Conservation (phyloP, 1,140 invertebrate genomes). For the Drosophila kurseongensis region DNA sequence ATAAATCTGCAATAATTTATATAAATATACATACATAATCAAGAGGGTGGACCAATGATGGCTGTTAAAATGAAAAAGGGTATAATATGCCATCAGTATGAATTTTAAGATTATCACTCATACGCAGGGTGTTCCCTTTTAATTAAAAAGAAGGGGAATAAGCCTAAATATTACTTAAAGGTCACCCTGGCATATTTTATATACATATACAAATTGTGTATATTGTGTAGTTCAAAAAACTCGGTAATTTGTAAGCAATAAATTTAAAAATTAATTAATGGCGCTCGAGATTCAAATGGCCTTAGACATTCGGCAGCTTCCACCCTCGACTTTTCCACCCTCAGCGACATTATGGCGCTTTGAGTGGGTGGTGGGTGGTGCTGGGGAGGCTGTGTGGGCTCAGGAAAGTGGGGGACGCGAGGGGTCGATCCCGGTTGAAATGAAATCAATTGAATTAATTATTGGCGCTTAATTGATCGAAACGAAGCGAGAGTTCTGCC, state of each 20-base stretch:
- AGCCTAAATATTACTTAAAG: no score
- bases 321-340: constrained; percentile 1
- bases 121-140: not conserved
- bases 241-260: constrained; percentile 70
- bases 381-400: not conserved
- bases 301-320: constrained; percentile 42
- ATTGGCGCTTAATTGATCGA: constrained; percentile 83
- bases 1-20: constrained; percentile 51
- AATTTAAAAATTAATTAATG: constrained; percentile 80
- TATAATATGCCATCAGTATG: not conserved
- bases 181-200: not conserved
- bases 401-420: constrained; percentile 3
- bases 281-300: constrained; percentile 70
- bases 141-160: not conserved
- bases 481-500: constrained; percentile 63
- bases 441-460: constrained; percentile 83
- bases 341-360: constrained; percentile 33
- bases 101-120: not conserved
- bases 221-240: constrained; percentile 37
- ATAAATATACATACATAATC: constrained; percentile 6
- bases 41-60: not conserved
- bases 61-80: not conserved
- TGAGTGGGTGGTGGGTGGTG: not conserved
- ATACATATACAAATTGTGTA: not conserved
- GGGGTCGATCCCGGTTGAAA: constrained; percentile 50